These are phyloP conservation scores for Megalopta genalis DNA, from an alignment of 1,140 invertebrate species.

Conservation along the genomic window DNA sequence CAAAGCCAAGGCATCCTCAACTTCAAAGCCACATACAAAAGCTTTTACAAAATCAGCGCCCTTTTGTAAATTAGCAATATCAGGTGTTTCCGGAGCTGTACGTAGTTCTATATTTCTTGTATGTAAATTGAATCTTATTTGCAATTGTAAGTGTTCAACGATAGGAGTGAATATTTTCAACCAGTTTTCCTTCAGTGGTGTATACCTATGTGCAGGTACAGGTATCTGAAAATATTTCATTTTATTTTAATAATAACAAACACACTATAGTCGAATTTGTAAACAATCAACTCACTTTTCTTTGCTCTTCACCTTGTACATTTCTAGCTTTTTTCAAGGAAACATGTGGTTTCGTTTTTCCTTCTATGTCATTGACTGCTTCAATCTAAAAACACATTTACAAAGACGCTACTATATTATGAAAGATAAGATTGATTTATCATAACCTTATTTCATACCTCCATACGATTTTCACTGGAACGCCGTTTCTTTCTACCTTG, in stretches of 20 bases:
- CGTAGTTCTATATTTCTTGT: slow-evolving; percentile 94
- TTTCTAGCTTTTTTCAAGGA: slow-evolving; percentile 81
- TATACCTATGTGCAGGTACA: slow-evolving; percentile 90
- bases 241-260: background rate
- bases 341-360: slow-evolving; percentile 78
- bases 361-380: slow-evolving; percentile 83
- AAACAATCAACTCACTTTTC: slow-evolving; percentile 77
- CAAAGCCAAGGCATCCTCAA: slow-evolving; percentile 97
- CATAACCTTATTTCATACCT: slow-evolving; percentile 61
- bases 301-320: slow-evolving; percentile 78
- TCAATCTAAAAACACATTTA: slow-evolving; percentile 79
- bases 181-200: slow-evolving; percentile 98
- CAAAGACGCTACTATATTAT: background rate
- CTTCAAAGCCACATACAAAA: slow-evolving; percentile 97
- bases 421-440: background rate
- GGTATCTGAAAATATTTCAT: slow-evolving; percentile 80
- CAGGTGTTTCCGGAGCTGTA: slow-evolving; percentile 87
- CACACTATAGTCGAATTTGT: slow-evolving; percentile 4
- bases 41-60: slow-evolving; percentile 99
- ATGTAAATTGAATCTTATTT: slow-evolving; percentile 97
- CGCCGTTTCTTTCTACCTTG: slow-evolving; percentile 57
- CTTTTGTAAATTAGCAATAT: slow-evolving; percentile 96
- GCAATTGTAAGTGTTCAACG: slow-evolving; percentile 96
- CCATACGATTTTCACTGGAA: slow-evolving; percentile 61
- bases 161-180: slow-evolving; percentile 97